Base-by-base conservation (phyloP, 1,140 invertebrate genomes). In the Drosophila kikkawai region DNA sequence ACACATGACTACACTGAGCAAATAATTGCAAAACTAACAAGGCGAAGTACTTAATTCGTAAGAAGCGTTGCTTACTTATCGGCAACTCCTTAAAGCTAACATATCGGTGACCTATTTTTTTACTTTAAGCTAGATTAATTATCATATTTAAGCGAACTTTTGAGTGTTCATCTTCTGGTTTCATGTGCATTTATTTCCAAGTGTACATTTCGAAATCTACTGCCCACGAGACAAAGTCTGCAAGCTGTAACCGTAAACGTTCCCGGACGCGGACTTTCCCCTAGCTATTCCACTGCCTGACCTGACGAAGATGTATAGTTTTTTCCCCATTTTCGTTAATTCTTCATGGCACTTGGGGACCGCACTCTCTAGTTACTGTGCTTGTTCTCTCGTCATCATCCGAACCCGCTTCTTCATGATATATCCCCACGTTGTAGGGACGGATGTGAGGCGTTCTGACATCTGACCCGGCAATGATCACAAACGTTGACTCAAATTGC, bases 291-390 rank as follows among this genome's bases (percentile, higher is more conserved):
- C 58, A 41, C 41, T 12, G 26, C 61, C 61, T 51, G 57, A 7
- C 51, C 73, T 80, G 80, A 88, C 73, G 67, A 90, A 88, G 85
- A 88, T 79, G 73, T 87, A 88, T 88, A 78, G 77, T 80, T 83
- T 83, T 68, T 81, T 80, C 41, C 69, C 59, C 69, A 63, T 75
- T 75, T 47, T 85, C 59, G 79, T 86, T 86, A 86, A 87, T 86
- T 86, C 67, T 75, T 53, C 77, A 84, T 81, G 70, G 74, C 81
- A 84, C 85, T 87, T 80, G 68, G 83, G 69, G 77, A 66, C 58
- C 79, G 47, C 39, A 56, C 64, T 74, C 63, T 63, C 55, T 61
- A 75, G 63, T 82, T 60, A 37, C 67, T 75, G 64, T 37, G 67
- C 48, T 45, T 55, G n/a, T 61, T 56, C 71, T 57, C 55, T 55